Percentiles rank a stretch among this genome's conserved stretches.
Evolutionary conservation across 1,140 invertebrate genomes (phyloP).

Genomic region (Halyomorpha halys): DNA sequence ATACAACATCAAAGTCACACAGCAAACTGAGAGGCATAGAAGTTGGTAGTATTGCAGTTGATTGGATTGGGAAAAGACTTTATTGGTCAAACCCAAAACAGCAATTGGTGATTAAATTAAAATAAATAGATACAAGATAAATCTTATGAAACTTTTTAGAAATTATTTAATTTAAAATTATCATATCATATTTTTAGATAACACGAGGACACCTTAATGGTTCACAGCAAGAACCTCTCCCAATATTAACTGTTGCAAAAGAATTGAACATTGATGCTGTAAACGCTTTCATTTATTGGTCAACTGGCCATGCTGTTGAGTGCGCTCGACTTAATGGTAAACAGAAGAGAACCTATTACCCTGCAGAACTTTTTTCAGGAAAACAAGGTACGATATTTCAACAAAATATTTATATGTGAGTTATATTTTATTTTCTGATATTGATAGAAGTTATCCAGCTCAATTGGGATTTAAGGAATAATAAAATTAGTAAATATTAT

Average conservation of each 20-base stretch:
- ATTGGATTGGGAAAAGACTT: slow-evolving; percentile 77
- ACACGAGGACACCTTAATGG: slow-evolving; percentile 54
- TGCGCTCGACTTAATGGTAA: slow-evolving; percentile 67
- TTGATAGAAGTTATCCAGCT: no score
- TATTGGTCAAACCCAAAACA: slow-evolving; percentile 83
- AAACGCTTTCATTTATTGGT: slow-evolving; percentile 77
- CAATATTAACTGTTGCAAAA: slow-evolving; percentile 63
- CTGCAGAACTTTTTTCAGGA: slow-evolving; percentile 61
- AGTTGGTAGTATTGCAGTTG: slow-evolving; percentile 68
- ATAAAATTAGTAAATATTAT: no score
- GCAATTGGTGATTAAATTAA: slow-evolving; percentile 50
- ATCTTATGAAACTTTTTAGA: no score
- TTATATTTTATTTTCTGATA: no score
- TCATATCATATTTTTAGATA: slow-evolving; percentile 23
- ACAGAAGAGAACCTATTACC: slow-evolving; percentile 59
- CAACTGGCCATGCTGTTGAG: slow-evolving; percentile 69
- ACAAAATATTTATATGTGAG: background rate
- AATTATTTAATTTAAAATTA: no score
- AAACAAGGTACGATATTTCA: slow-evolving; percentile 48
- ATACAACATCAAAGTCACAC: slow-evolving; percentile 47
- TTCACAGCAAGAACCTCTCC: slow-evolving; percentile 59
- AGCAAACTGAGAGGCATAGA: slow-evolving; percentile 50
- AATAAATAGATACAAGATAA: background rate
- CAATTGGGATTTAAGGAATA: no score
- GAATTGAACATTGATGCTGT: slow-evolving; percentile 71